Evolutionary conservation across 2,888 invertebrate genomes (phyloP), one percentile per base, ranked within the genome.

Genomic region (Incurvaria masculella): DNA sequence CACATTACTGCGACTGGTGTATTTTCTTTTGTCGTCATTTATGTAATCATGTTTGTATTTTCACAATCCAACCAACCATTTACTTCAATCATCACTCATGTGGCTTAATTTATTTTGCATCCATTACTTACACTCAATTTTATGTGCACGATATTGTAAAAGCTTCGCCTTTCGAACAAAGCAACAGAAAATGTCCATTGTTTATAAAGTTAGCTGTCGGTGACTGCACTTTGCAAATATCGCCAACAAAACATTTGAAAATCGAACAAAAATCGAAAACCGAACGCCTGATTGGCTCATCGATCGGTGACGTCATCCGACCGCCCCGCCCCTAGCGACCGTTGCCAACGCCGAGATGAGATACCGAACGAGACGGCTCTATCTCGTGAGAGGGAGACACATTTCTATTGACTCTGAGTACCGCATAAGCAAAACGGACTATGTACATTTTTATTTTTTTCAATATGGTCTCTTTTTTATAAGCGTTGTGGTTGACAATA

Each of bases 301-400:
- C 55, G 57, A 45, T 54, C 53, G 44, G 67, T 76, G 74, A 78
- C 75, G 79, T 78, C 76, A 78, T 61, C 17, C 44, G 2, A 48
- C 51, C 50, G 65, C 68, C 62, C 67, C 79, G 74, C 79, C 76
- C 78, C 62, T 76, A 68, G 69, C 75, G 72, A 78, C 78, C 64
- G 72, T 74, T 69, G 66, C 74, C 67, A 70, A 65, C 69, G 68
- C 66, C 66, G 78, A 78, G 79, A 79, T 73, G 71, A 75, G 68
- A 27, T 46, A 65, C 62, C 51, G 65, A 68, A 61, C 56, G 67
- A 65, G 68, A 67, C 64, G 59, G 57, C 57, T 57, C 54, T 55
- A 61, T 33, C 6, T 8, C 58, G 64, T 61, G 64, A 56, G 65
- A 67, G 63, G 61, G 64, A 65, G 72, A 72, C 65, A 67, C 65